phyloP scores from a whole-genome alignment of 2,797 vertebrate species.

The Dendrocincla fuliginosa region DNA sequence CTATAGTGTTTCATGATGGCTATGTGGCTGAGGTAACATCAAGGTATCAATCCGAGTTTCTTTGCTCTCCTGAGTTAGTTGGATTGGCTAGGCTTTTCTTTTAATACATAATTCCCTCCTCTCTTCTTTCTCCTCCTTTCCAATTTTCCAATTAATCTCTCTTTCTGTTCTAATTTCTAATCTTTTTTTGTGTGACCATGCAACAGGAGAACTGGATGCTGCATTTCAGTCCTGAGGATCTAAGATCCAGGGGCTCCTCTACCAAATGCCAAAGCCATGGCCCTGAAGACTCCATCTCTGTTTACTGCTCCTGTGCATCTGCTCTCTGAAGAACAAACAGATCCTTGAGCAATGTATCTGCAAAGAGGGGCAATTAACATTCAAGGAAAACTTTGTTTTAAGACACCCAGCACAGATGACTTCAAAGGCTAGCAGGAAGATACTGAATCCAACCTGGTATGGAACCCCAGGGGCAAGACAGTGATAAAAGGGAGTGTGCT shows the following conservation, averaged over 20 bases:
- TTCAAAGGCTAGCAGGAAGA: neutral
- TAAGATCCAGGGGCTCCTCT: neutral
- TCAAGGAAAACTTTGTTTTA: neutral
- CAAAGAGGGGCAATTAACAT: neutral
- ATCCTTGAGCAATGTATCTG: neutral
- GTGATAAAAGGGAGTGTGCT: neutral
- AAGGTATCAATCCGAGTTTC: neutral
- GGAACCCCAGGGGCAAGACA: neutral
- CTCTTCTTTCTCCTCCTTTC: neutral
- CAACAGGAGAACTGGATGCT: neutral
- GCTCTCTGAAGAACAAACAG: neutral
- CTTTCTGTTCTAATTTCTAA: neutral
- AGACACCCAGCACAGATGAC: neutral
- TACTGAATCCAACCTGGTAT: neutral
- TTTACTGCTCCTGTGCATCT: neutral
- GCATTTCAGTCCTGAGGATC: neutral
- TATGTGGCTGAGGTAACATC: neutral
- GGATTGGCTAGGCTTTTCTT: neutral
- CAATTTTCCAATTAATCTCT: neutral
- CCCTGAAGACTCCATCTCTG: neutral
- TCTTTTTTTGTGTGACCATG: neutral
- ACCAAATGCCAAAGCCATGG: neutral
- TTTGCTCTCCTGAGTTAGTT: neutral
- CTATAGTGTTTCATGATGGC: neutral
- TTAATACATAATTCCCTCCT: neutral